Base-by-base conservation (phyloP, 2,888 invertebrate species). In the Mechanitis mazaeus region DNA sequence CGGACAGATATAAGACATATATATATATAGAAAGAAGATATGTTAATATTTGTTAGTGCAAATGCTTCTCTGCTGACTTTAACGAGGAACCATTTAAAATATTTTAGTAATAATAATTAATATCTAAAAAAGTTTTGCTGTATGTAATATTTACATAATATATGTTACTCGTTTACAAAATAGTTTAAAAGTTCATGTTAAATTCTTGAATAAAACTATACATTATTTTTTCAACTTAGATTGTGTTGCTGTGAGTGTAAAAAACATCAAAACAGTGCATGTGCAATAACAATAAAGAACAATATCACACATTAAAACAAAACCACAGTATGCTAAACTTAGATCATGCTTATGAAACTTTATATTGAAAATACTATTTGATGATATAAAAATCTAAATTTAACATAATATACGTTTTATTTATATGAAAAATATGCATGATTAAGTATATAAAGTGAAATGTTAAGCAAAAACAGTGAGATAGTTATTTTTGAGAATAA, bases 1-100 rank as follows among this genome's bases (percentile, higher is more conserved):
- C 73, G 83, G 75, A 83, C 71, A 85, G 81, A 84, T 87, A 87
- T 87, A 85, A 85, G 68, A 78, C 69, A 79, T 3, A 9, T 42
- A 20, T 42, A 20, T 20, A 42, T 75, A 75, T 75, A 72, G 77
- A 78, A 71, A 78, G 78, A 78, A 72, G 70, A 78, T 73, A 78
- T 59, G 54, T 67, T 68, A 65, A 65, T 55, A 54, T 58, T 59
- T 71, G 78, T 81, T 74, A 77, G 71, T 81, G 77, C 83, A 85
- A 75, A 80, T 78, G 77, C 71, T 59, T 67, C 57, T 61, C 54
- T 60, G 58, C 55, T n/a, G 20, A 50, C n/a, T 9, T 28, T 31
- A 28, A 31, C 7, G 7, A 31, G 31, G 50, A 31, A 31, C 28
- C 31, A 9, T 31, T 50, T 9, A 31, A 50, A 50, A 50, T 31